Evolutionary conservation across 2,797 vertebrate species (phyloP).

Genomic region (Amazonetta brasiliensis): DNA sequence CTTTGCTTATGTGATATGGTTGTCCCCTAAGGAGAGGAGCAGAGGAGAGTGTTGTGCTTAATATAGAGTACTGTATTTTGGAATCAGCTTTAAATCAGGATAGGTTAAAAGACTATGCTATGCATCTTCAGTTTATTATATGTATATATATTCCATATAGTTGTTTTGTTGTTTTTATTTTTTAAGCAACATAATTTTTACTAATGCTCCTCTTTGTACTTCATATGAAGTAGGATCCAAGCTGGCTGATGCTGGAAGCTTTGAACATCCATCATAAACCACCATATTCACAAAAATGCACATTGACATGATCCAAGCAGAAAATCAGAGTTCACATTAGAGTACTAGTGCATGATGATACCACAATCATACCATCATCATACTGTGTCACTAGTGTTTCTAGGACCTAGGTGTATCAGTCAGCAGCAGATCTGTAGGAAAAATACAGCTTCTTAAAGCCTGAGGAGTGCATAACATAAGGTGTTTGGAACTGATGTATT

Average conservation of each 20-base stretch:
- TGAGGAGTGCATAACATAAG: background rate
- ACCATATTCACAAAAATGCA: background rate
- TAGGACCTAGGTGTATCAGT: background rate
- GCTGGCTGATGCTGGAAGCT: background rate
- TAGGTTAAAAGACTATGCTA: background rate
- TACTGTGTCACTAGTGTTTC: background rate
- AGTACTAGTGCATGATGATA: background rate
- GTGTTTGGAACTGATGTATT: constrained; percentile 7
- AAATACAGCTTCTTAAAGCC: background rate
- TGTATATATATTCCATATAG: background rate
- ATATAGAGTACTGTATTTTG: background rate
- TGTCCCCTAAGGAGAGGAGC: background rate
- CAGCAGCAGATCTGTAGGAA: background rate
- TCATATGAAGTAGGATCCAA: background rate
- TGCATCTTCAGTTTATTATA: background rate
- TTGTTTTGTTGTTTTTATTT: background rate
- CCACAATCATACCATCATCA: no score
- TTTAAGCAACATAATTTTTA: background rate
- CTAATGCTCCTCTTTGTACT: background rate
- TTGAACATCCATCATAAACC: background rate
- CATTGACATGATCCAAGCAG: background rate
- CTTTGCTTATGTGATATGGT: background rate
- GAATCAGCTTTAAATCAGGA: background rate
- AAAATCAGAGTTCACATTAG: background rate
- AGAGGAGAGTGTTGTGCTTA: background rate